Evolutionary conservation across 2,113 vertebrate genomes (phyloP).

Genomic region (Casuarius casuarius): DNA sequence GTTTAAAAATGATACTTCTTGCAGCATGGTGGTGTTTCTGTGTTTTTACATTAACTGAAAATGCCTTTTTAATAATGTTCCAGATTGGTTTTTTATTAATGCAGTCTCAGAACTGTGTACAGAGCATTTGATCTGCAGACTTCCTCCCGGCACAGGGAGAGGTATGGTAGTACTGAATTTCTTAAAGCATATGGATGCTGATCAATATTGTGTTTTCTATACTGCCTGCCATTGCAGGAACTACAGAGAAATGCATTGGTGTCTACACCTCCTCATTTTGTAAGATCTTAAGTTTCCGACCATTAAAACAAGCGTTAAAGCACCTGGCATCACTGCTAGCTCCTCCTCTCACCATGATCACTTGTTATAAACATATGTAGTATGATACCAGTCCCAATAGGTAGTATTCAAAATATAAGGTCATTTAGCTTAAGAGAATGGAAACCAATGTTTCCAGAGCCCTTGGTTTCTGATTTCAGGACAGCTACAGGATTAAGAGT

Average conservation of each 20-base stretch:
- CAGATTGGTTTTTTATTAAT: neutral
- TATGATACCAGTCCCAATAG: neutral
- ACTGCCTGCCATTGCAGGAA: neutral
- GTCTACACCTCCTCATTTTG: neutral
- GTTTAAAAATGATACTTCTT: constrained; percentile 18
- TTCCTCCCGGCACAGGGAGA: neutral
- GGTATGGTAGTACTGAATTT: neutral
- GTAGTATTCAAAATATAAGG: neutral
- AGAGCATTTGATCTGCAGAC: neutral
- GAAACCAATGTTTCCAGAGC: neutral
- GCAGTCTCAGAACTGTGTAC: neutral
- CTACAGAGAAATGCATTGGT: neutral
- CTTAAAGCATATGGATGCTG: neutral
- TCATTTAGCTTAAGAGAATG: neutral
- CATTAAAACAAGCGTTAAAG: neutral
- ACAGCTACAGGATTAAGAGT: neutral
- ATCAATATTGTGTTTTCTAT: neutral
- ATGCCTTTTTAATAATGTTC: constrained; percentile 39
- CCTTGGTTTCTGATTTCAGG: neutral
- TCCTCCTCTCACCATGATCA: neutral
- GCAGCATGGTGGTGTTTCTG: neutral
- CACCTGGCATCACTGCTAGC: neutral
- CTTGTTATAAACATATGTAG: neutral
- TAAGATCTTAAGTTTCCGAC: neutral
- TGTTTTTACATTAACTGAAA: constrained; percentile 48